Conservation (phyloP, 2,797 vertebrate species). For the Enteromius viviparus region DNA sequence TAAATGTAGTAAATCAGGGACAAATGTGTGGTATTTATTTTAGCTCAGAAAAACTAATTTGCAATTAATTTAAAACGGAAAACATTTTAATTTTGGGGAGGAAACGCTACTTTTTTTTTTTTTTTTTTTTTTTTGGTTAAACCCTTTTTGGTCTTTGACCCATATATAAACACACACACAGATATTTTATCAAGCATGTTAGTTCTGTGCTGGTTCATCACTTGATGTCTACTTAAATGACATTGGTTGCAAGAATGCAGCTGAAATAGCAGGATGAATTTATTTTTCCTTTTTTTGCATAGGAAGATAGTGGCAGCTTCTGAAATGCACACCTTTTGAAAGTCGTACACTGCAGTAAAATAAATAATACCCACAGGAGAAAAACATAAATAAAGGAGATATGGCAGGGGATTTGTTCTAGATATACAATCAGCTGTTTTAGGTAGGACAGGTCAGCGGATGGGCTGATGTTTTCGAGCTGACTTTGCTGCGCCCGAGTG, state of each 20-base stretch:
- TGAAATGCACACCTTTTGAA: conserved; percentile 15
- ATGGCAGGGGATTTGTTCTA: conserved; percentile 15
- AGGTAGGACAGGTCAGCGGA: conserved; percentile 43
- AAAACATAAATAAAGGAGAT: conserved; percentile 17
- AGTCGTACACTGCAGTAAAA: conserved; percentile 17
- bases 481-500: conserved; percentile 18
- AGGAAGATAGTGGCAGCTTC: neutral
- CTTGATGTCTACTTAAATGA: conserved; percentile 69
- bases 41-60: too few species aligned
- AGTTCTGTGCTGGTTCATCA: neutral
- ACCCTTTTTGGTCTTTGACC: too few species aligned
- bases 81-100: too few species aligned
- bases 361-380: conserved; percentile 35
- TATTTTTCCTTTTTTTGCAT: neutral
- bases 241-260: conserved; percentile 77
- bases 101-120: too few species aligned
- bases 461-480: conserved; percentile 31
- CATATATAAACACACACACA: too few species aligned
- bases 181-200: too few species aligned
- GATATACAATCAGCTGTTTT: conserved; percentile 34
- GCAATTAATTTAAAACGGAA: too few species aligned
- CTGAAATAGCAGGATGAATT: conserved; percentile 50
- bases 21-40: too few species aligned
- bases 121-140: too few species aligned
- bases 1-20: too few species aligned